These are phyloP conservation scores for Macaria liturata DNA, from an alignment of 2,888 invertebrate species.

Conservation along the genomic window DNA sequence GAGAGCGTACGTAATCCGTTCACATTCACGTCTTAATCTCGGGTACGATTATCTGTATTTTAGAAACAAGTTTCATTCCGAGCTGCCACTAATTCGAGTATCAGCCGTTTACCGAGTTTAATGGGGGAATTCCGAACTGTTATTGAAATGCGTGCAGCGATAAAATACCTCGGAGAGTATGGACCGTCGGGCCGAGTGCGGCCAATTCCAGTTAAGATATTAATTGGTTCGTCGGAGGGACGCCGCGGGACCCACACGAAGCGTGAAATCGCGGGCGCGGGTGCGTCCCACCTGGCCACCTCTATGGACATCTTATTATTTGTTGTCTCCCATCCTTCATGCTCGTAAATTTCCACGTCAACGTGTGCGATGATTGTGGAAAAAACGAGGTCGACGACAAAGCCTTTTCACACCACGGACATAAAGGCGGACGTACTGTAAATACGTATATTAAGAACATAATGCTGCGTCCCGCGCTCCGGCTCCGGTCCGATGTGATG, in stretches of 20 bases:
- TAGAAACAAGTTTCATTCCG: constrained; percentile 40
- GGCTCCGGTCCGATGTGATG: constrained; percentile 62
- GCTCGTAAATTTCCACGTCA: constrained; percentile 82
- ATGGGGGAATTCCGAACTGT: constrained; percentile 49
- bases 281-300: constrained; percentile 74
- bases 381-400: constrained; percentile 75
- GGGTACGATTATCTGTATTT: constrained; percentile 40
- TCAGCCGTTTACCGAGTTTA: constrained; percentile 43
- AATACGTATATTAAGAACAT: constrained; percentile 55
- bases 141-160: constrained; percentile 61
- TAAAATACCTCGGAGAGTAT: constrained; percentile 48
- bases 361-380: constrained; percentile 80
- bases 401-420: constrained; percentile 76
- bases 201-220: constrained; percentile 75
- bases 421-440: constrained; percentile 64
- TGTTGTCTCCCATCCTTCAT: constrained; percentile 80
- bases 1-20: constrained; percentile 45
- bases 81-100: constrained; percentile 35
- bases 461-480: constrained; percentile 49
- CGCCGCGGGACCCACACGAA: constrained; percentile 70
- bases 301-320: constrained; percentile 70
- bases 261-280: constrained; percentile 80
- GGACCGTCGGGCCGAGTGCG: constrained; percentile 46
- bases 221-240: constrained; percentile 61
- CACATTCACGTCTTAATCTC: constrained; percentile 42